Evolutionary conservation across 2,797 vertebrate genomes (phyloP), one percentile per base, ranked within the genome.

Genomic region (Rhinatrema bivittatum): DNA sequence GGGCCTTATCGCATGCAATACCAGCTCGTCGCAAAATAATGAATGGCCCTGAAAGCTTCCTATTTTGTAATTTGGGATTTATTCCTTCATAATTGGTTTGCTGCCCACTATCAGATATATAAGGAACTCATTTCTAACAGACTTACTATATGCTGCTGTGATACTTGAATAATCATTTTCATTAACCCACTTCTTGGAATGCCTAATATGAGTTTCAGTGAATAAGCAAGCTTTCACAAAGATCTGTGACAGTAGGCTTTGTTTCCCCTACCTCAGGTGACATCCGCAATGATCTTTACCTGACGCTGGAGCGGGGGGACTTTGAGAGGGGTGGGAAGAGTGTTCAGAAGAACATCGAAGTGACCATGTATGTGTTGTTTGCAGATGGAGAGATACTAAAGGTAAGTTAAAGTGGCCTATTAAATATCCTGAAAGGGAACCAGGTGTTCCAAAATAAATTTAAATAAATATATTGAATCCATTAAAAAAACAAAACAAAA

Each of bases 271-370:
- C 41, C 19, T 9, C 36, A 99, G 96, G 94, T 65, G 95, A 99
- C 56, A 91, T 88, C 29, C 87, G 96, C 48, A 99, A 99, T 25
- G 96, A 99, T 74, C 78, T 99, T 18, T 99, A 98, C 47, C 84
- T 99, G 62, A 99, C 88, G 1, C 60, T 99, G 70, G 96, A 99
- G 59, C 85, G 87, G 37, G 95, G 96, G 2, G 96, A 99, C 71
- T 99, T 99, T 26, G 96, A 99, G 46, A 85, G 96, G 67, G 96
- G 96, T 3, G 96, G 96, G 32, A 99, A 99, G 60, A 98, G 95
- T 3, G 96, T 99, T 38, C 96, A 98, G 79, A 99, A 99, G 78
- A 99, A 99, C 74, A 98, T 99, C 1, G 96, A 99, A 70, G 89
- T 99, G 66, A 97, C 92, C 9, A 89, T 98, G 68, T 97, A 93